Base-by-base conservation (phyloP, 2,113 vertebrate species). In the Toxostoma redivivum region DNA sequence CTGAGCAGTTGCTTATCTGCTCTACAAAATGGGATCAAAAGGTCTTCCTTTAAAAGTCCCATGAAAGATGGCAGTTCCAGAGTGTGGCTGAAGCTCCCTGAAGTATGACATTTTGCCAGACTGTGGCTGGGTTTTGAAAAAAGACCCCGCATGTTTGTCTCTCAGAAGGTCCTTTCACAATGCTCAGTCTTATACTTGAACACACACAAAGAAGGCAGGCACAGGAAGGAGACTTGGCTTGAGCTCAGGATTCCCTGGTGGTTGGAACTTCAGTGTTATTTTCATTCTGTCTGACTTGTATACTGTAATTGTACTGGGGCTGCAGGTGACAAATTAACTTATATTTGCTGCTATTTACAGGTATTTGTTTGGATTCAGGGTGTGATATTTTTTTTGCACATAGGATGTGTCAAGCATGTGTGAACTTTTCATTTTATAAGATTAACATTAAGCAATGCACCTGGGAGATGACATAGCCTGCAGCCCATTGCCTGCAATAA, bases 71-170 rank as follows among this genome's bases (percentile, higher is more conserved):
- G 42, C 38, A 79, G 37, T 81, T 92, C 78, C 8, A 4, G 73
- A 81, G 10, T 83, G 53, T 5, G 18, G 30, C 45, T 83, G 50
- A 74, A 77, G 66, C 69, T 91, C 74, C 51, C 85, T 79, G 50
- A 96, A 91, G 60, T 51, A 81, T 50, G 57, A 95, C 74, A 86
- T 94, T 96, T 94, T 95, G 86, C 79, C 91, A 92, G 64, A 77
- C 50, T 35, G 30, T 33, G 58, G 31, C 30, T 83, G 66, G 50
- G n/a, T 53, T 91, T 86, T 48, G 54, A 25, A 44, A 50, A 71
- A 83, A 48, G 19, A 7, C 4, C 13, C n/a, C 0, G 2, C 20
- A 48, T 18, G 38, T 92, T 92, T 94, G 81, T 91, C 47, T 94
- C 74, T 81, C 37, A 93, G 86, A 94, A 92, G 37, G 70, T 81